A percentile compares a stretch with the other conserved stretches of the same genome.
phyloP scores from a whole-genome alignment of 53 echinoderm and acorn worm genomes.

The Zoroaster sp. region DNA sequence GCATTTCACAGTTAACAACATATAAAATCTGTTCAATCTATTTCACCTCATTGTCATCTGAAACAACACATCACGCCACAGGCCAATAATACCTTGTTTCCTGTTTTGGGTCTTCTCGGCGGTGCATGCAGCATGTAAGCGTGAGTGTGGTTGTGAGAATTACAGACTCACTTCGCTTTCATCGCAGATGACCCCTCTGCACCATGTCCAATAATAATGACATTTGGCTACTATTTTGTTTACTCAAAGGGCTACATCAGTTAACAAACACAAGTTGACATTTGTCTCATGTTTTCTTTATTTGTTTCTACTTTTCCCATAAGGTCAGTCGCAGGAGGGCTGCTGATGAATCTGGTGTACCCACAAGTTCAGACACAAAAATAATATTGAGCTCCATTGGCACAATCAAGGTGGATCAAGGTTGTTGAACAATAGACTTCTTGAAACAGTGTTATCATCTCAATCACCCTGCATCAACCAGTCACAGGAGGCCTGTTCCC shows the following conservation, averaged over 20 bases:
- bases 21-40: background rate
- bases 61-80: background rate
- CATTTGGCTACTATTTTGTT: background rate
- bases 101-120: background rate
- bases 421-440: too few species aligned
- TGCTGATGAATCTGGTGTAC: background rate
- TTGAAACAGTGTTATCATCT: background rate
- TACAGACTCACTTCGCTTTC: background rate
- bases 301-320: background rate
- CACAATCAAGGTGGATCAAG: too few species aligned
- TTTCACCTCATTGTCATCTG: background rate
- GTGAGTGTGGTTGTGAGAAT: too few species aligned
- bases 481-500: too few species aligned
- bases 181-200: background rate
- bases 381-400: too few species aligned
- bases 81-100: background rate
- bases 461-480: background rate
- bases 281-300: too few species aligned
- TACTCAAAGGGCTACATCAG: background rate
- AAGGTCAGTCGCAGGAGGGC: constrained; percentile 15
- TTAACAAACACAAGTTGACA: background rate
- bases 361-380: background rate
- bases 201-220: background rate
- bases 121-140: too few species aligned
- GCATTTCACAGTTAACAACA: too few species aligned